phyloP scores from a whole-genome alignment of 2,888 invertebrate species.

The Bombyx huttoni region DNA sequence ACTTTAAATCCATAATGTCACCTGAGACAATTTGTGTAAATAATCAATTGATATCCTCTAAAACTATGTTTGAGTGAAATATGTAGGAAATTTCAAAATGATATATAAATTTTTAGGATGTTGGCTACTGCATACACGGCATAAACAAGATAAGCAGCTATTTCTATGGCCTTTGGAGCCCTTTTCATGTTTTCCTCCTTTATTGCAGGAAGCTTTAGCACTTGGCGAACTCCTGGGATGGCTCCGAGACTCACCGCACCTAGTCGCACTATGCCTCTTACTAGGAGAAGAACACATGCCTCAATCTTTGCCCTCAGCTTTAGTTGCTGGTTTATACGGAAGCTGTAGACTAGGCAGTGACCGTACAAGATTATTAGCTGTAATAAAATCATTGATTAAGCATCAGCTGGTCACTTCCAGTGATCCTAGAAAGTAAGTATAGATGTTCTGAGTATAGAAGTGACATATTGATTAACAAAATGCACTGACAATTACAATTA shows the following conservation, averaged over 20 bases:
- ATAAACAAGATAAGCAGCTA: too few species aligned
- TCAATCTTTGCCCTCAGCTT: constrained; percentile 35
- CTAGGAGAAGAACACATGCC: constrained; percentile 60
- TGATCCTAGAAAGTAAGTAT: constrained; percentile 59
- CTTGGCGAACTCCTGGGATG: constrained; percentile 60
- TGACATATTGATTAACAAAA: too few species aligned
- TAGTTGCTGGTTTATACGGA: constrained; percentile 57
- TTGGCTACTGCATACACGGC: too few species aligned
- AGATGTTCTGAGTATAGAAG: not conserved
- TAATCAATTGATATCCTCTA: too few species aligned
- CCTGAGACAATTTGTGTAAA: too few species aligned
- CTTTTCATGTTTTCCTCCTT: constrained; percentile 1
- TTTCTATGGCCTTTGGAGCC: too few species aligned
- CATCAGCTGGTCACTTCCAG: constrained; percentile 50
- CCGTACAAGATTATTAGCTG: constrained; percentile 42
- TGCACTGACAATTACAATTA: too few species aligned
- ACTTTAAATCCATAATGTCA: too few species aligned
- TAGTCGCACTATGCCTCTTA: constrained; percentile 55
- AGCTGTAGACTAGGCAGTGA: constrained; percentile 46
- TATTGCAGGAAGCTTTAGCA: constrained; percentile 47
- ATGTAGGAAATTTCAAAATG: too few species aligned
- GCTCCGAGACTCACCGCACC: constrained; percentile 57
- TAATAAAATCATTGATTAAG: constrained; percentile 51
- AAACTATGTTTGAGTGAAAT: too few species aligned
- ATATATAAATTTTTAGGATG: too few species aligned